Conservation (phyloP, 2,888 invertebrate genomes). For the Clivina fossor region DNA sequence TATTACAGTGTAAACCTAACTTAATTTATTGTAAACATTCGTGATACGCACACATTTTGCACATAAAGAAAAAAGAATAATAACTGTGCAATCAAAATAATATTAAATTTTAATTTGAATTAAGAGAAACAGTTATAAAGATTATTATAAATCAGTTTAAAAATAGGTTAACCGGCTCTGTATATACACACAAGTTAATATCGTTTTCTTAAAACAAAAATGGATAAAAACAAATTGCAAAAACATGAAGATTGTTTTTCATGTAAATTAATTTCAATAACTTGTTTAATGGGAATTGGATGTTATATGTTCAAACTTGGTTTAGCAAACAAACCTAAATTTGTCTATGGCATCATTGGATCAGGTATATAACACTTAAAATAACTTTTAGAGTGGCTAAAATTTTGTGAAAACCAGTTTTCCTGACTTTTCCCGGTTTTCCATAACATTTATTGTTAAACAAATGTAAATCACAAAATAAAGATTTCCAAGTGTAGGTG, state of each 20-base stretch:
- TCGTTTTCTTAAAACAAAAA: too few relatives aligned
- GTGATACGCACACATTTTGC: too few relatives aligned
- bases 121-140: background rate
- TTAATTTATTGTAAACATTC: too few relatives aligned
- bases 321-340: slow-evolving; percentile 42
- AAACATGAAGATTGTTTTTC: slow-evolving; percentile 44
- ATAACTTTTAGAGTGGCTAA: too few relatives aligned
- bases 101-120: background rate
- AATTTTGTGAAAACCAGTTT: too few relatives aligned
- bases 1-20: too few relatives aligned
- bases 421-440: too few relatives aligned
- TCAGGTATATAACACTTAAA: slow-evolving; percentile 46
- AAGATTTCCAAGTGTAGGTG: too few relatives aligned
- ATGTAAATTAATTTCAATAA: slow-evolving; percentile 49
- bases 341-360: slow-evolving; percentile 45
- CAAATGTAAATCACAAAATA: slow-evolving; percentile 7
- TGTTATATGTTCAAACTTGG: slow-evolving; percentile 47
- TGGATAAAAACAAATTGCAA: slow-evolving; percentile 27
- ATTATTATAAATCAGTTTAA: background rate
- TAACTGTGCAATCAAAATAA: background rate
- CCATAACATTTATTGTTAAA: background rate
- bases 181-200: too few relatives aligned
- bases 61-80: too few relatives aligned
- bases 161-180: too few relatives aligned
- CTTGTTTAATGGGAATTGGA: slow-evolving; percentile 48